phyloP scores from a whole-genome alignment of 2,797 vertebrate genomes.

The Sphaeramia orbicularis region DNA sequence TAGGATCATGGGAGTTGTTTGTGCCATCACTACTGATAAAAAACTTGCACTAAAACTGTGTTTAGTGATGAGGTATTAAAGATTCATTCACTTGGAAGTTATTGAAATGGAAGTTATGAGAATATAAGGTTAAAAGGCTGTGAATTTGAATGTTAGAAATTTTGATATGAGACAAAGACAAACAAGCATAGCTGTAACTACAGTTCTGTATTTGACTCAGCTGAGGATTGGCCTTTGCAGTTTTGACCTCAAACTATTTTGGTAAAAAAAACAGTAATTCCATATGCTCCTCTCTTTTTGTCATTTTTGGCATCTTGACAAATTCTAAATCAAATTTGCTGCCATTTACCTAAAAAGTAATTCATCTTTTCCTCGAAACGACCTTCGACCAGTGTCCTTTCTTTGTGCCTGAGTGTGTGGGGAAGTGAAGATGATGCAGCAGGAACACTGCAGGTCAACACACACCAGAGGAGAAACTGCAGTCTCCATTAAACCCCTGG shows the following conservation, averaged over 20 bases:
- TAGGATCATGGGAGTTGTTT: no score
- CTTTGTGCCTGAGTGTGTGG: constrained; percentile 23
- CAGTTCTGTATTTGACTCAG: constrained; percentile 19
- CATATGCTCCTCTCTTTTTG: constrained; percentile 39
- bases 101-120: no score
- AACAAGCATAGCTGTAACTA: not conserved
- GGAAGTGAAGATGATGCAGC: constrained; percentile 72
- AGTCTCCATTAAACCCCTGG: constrained; percentile 72
- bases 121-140: no score
- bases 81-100: no score
- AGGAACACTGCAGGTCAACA: constrained; percentile 72
- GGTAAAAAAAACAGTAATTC: constrained; percentile 27
- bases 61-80: no score
- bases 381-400: constrained; percentile 55
- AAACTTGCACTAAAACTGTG: no score
- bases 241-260: constrained; percentile 11
- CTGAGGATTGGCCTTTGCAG: constrained; percentile 4
- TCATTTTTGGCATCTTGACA: constrained; percentile 43
- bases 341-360: constrained; percentile 51
- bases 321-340: constrained; percentile 47
- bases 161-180: not conserved
- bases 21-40: no score
- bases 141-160: no score
- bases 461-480: constrained; percentile 55
- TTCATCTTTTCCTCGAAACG: constrained; percentile 37